Conservation (phyloP, 2,797 vertebrate genomes). For the Oreortyx pictus region DNA sequence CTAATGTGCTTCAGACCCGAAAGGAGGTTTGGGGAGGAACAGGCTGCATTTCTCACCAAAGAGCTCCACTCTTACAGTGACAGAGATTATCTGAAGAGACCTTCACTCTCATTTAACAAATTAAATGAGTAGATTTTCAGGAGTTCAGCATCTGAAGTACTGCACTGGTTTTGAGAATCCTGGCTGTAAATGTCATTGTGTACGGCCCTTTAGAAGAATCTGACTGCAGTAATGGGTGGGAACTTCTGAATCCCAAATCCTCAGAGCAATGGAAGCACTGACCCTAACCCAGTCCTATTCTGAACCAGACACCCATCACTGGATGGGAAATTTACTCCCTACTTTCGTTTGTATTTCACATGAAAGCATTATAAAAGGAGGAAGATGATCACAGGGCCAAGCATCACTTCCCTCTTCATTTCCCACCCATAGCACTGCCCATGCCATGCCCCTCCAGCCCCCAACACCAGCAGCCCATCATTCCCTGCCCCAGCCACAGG, state of each 20-base stretch:
- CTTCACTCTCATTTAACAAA: conserved; percentile 71
- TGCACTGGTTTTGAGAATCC: conserved; percentile 49
- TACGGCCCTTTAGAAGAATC: conserved; percentile 62
- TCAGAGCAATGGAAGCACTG: neutral
- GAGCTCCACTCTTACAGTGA: neutral
- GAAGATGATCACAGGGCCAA: neutral
- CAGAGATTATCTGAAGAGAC: conserved; percentile 46
- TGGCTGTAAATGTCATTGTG: conserved; percentile 55
- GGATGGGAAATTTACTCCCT: conserved; percentile 25
- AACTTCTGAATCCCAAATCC: conserved; percentile 53
- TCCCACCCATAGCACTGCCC: neutral
- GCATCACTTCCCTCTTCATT: neutral
- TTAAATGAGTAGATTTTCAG: conserved; percentile 57
- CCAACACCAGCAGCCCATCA: neutral
- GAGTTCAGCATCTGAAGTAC: conserved; percentile 64
- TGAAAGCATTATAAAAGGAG: neutral
- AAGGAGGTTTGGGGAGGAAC: neutral
- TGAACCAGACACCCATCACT: conserved; percentile 31
- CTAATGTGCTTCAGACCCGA: neutral
- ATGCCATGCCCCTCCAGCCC: too few relatives aligned
- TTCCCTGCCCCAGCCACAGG: neutral
- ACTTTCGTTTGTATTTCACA: neutral
- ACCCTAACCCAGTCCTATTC: conserved; percentile 23
- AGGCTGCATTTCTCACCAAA: conserved; percentile 12
- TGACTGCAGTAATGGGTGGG: conserved; percentile 42